A percentile compares a stretch with the other conserved stretches of the same genome.
Conservation (phyloP, 2,113 vertebrate genomes). For the Apteryx mantelli region DNA sequence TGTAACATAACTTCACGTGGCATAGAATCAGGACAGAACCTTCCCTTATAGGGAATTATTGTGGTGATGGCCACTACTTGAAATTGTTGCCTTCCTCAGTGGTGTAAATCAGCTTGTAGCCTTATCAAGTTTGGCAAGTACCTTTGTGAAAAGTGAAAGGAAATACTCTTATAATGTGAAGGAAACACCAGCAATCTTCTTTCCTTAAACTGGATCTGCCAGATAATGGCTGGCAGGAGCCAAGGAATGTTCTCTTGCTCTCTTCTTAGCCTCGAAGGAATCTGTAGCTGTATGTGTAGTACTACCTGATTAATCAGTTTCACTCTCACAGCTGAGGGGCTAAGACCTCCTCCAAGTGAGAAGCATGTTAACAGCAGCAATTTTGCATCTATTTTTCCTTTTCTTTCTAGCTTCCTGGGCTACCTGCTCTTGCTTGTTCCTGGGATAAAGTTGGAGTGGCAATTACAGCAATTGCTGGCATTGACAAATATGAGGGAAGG, state of each 20-base stretch:
- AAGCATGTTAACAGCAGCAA: neutral
- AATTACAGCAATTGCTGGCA: neutral
- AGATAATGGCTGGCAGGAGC: neutral
- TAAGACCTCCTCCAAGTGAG: neutral
- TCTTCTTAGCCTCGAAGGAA: neutral
- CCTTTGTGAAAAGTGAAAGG: neutral
- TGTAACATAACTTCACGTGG: fast-evolving
- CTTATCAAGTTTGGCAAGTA: neutral
- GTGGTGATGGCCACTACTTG: neutral
- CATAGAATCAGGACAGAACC: neutral
- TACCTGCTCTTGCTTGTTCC: neutral
- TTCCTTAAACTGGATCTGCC: neutral
- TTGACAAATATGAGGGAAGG: neutral
- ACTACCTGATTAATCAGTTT: neutral
- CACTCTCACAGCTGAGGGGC: neutral
- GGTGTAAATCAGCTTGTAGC: neutral
- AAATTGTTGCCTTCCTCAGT: neutral
- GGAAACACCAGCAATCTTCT: neutral
- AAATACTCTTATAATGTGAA: neutral
- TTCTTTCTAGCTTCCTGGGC: neutral
- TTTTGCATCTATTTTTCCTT: neutral
- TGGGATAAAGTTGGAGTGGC: neutral
- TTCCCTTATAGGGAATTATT: neutral
- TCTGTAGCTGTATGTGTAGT: neutral
- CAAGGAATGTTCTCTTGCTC: neutral